A percentile compares a stretch with the other conserved stretches of the same genome.
phyloP scores from a whole-genome alignment of 2,797 vertebrate genomes.

The Poecilia picta region DNA sequence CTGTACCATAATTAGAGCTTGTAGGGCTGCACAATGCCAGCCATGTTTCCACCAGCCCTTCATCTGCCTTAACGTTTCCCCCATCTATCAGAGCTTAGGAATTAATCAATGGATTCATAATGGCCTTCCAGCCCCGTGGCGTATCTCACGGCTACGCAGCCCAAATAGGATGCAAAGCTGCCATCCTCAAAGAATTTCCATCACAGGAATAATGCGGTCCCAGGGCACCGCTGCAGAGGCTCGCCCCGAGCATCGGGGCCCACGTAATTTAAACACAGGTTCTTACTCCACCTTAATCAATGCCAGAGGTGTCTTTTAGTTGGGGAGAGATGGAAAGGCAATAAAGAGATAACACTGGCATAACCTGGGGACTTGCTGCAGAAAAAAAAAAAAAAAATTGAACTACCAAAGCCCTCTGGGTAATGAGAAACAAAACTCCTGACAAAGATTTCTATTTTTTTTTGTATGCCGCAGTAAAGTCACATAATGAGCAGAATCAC shows the following conservation, averaged over 20 bases:
- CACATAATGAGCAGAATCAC: slow-evolving; percentile 73
- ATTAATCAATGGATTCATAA: slow-evolving; percentile 84
- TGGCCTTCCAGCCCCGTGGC: slow-evolving; percentile 76
- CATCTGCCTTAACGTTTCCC: slow-evolving; percentile 69
- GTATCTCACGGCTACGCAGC: slow-evolving; percentile 78
- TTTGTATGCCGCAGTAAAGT: slow-evolving; percentile 68
- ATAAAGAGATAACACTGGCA: slow-evolving; percentile 81
- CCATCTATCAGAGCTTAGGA: slow-evolving; percentile 79
- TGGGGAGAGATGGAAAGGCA: slow-evolving; percentile 71
- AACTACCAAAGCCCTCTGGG: slow-evolving; percentile 77
- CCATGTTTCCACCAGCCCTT: slow-evolving; percentile 49
- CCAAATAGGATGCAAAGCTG: slow-evolving; percentile 86
- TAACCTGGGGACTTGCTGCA: slow-evolving; percentile 81
- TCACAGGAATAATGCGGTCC: slow-evolving; percentile 82
- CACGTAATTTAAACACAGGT: slow-evolving; percentile 86
- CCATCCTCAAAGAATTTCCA: slow-evolving; percentile 84
- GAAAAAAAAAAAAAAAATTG: slow-evolving; percentile 68
- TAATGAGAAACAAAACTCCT: slow-evolving; percentile 84
- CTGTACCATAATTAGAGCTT: slow-evolving; percentile 52
- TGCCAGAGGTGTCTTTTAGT: slow-evolving; percentile 79
- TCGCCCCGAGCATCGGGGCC: slow-evolving; percentile 78
- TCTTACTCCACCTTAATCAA: slow-evolving; percentile 85
- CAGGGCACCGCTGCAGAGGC: slow-evolving; percentile 77
- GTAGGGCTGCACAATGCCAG: slow-evolving; percentile 47
- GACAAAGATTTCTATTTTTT: slow-evolving; percentile 80